Base-by-base conservation (phyloP, 2,888 invertebrate genomes). In the Aethes cnicana region DNA sequence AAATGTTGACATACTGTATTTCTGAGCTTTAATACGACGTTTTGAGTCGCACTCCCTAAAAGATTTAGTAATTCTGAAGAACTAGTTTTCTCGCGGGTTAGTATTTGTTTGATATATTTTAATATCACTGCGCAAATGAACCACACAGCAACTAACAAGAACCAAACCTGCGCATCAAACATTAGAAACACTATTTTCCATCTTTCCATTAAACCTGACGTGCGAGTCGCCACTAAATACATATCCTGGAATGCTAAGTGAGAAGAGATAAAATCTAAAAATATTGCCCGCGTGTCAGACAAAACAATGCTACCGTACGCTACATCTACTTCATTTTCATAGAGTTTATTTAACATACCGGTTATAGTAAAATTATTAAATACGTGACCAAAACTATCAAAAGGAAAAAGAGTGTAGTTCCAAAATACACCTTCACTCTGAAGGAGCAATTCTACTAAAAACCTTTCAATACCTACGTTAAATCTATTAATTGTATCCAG, bases 171-270 rank as follows among this genome's bases (percentile, higher is more conserved):
- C 6, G 23, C 2, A 41, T 21, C 18, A 42, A 54, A 56, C 17
- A 46, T 44, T 11, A 49, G 17, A 18, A 50, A 54, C 26, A 54
- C 48, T 11, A 47, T 42, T 37, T 53, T 57, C 57, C 57, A 57
- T 11, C 47, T 41, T 33, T 54, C 48, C 9, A 54, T n/a, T 17
- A 54, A 30, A 12, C 21, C 18, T 12, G 37, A 14, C 6, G 16
- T 35, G 8, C 47, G 52, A 1, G 25, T 41, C 12, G 52, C 11
- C 16, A 35, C 36, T 17, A 47, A 42, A 6, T 48, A 37, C 12
- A 20, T 42, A 23, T 57, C 57, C 11, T 37, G 47, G 23, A 48
- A 44, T 18, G 47, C 18, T 25, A 54, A 47, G 9, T 57, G 54
- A n/a, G 43, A 23, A 35, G 26, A 48, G n/a, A 55, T 17, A 12